Evolutionary conservation across 2,888 invertebrate species (phyloP), one percentile per base, ranked within the genome.

Genomic region (Platycheirus albimanus): DNA sequence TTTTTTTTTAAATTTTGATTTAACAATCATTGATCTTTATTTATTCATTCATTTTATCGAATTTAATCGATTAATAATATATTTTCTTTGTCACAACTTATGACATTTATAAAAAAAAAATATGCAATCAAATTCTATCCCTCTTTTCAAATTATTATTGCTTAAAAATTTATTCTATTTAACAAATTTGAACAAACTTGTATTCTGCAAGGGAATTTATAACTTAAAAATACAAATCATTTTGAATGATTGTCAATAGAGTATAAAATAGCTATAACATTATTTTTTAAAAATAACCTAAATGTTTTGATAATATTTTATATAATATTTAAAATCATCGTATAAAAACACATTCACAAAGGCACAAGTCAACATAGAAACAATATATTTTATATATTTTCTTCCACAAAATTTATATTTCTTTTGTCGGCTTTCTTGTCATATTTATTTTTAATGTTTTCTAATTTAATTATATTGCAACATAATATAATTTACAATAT

Each of bases 361-460:
- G 91, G 91, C 91, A 90, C 91, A 91, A 91, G 91, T 91, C 90
- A 91, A 91, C 91, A 88, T 88, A 87, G 85, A 87, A 89, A 89
- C 88, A 89, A 89, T 87, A 85, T 85, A 86, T 85, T 86, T 86
- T 85, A 85, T 87, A 84, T 87, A 86, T 83, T 56, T 72, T 64
- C 52, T 33, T 41, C 28, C 17, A 56, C 38, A 75, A 19, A 75
- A 64, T n/a, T n/a, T n/a, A n/a, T n/a, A 70, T 15, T 38, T 66
- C 64, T 66, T 47, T 70, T 64, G 11, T 69, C 69, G 54, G 64
- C 52, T 79, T 33, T 63, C 47, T 74, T 36, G 58, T 24, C 15
- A 17, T 11, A 24, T 38, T 49, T 19, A 33, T 58, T 51, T 66
- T 36, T 28, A 6, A 2, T 51, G 1, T 58, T 15, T 54, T 30